Evolutionary conservation across 2,888 invertebrate species (phyloP).

Genomic region (Crossocerus cetratus): DNA sequence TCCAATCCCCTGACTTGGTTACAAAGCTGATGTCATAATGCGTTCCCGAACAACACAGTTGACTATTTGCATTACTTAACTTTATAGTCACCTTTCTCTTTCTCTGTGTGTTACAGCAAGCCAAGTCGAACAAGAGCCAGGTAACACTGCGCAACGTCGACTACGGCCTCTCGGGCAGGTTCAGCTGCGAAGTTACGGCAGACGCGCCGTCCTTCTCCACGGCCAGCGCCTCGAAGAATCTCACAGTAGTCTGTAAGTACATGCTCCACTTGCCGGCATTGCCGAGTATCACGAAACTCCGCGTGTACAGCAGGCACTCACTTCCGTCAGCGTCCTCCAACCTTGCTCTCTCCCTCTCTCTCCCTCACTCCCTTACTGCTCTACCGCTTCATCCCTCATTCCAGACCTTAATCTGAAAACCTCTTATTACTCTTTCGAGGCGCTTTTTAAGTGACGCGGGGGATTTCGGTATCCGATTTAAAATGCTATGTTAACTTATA

Average conservation of each 20-base stretch:
- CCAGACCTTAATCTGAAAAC: neutral
- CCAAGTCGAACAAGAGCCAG: constrained; percentile 86
- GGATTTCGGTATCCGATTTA: too few species aligned
- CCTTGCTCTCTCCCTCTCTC: constrained; percentile 4
- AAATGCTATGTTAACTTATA: too few species aligned
- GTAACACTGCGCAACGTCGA: constrained; percentile 85
- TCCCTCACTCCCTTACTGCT: constrained; percentile 4
- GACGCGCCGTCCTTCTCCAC: constrained; percentile 86
- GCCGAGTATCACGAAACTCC: constrained; percentile 36
- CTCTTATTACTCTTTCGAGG: too few species aligned
- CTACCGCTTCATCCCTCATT: neutral
- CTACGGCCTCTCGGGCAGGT: constrained; percentile 85
- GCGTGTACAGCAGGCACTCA: constrained; percentile 12
- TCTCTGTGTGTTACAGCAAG: constrained; percentile 79
- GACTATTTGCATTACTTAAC: constrained; percentile 42
- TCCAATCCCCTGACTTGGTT: neutral
- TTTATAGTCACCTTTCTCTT: constrained; percentile 9
- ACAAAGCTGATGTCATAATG: constrained; percentile 23
- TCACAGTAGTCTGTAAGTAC: constrained; percentile 87
- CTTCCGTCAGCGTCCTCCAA: neutral
- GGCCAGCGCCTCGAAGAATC: constrained; percentile 81
- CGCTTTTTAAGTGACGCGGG: too few species aligned
- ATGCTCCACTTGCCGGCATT: constrained; percentile 31
- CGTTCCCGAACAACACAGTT: constrained; percentile 6
- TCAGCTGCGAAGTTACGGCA: constrained; percentile 88